These are phyloP conservation scores for Beris chalybata DNA, from an alignment of 2,888 invertebrate species.

Conservation along the genomic window DNA sequence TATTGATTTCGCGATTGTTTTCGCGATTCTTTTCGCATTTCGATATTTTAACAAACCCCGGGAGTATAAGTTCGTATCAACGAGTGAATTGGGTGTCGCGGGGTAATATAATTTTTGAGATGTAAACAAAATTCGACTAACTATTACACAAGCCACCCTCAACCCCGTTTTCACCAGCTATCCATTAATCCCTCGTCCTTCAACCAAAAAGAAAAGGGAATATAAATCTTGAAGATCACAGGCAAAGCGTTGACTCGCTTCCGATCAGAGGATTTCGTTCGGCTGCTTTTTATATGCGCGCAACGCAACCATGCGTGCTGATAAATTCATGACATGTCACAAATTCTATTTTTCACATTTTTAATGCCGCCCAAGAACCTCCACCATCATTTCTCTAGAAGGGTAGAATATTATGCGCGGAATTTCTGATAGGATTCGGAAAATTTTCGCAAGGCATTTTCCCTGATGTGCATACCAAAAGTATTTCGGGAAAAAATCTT, in stretches of 20 bases:
- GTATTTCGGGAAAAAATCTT: not conserved
- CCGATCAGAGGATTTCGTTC: not conserved
- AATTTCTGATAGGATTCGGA: not conserved
- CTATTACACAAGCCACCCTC: too few relatives aligned
- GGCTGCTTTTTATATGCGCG: slow-evolving; percentile 29
- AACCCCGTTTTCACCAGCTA: too few relatives aligned
- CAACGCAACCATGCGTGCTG: slow-evolving; percentile 36
- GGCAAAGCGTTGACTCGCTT: not conserved
- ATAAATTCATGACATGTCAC: slow-evolving; percentile 34
- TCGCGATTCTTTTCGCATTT: too few relatives aligned
- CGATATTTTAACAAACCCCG: too few relatives aligned
- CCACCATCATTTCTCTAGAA: not conserved
- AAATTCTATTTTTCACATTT: slow-evolving; percentile 26
- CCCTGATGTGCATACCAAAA: not conserved
- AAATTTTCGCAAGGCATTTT: not conserved
- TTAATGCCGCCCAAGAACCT: slow-evolving; percentile 22
- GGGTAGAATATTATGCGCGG: not conserved
- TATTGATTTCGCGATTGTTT: too few relatives aligned
- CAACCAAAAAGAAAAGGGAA: too few relatives aligned
- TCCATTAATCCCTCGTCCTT: too few relatives aligned
- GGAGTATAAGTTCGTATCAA: too few relatives aligned
- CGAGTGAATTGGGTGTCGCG: too few relatives aligned
- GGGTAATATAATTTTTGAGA: too few relatives aligned
- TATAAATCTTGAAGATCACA: not conserved
- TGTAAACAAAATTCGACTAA: too few relatives aligned